These are phyloP conservation scores for Caerostris extrusa DNA, from an alignment of 1,140 invertebrate species.

Conservation along the genomic window DNA sequence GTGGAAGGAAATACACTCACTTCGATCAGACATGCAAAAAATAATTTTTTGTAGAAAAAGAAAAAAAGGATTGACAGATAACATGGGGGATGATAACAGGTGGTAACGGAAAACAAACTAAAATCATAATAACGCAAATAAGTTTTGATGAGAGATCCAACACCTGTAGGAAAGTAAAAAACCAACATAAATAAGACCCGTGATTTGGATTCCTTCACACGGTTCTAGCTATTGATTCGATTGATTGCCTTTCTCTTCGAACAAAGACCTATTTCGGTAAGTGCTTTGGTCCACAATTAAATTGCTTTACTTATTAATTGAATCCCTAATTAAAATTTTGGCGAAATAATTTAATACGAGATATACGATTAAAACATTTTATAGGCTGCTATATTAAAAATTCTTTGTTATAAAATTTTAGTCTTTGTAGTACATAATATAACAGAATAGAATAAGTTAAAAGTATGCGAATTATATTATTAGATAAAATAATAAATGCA, in stretches of 20 bases:
- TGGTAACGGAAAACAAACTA: not conserved
- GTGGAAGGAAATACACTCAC: not conserved
- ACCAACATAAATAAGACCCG: not conserved
- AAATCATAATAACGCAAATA: not conserved
- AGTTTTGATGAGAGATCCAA: constrained; percentile 1
- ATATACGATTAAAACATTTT: too few species aligned
- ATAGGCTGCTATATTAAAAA: too few species aligned
- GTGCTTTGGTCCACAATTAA: not conserved
- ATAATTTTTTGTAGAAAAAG: not conserved
- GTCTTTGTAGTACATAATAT: too few species aligned
- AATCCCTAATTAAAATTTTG: not conserved
- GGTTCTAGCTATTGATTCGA: not conserved
- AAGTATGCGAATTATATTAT: too few species aligned
- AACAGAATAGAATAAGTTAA: too few species aligned
- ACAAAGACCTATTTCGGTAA: not conserved
- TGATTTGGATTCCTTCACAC: not conserved
- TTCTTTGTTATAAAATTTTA: too few species aligned
- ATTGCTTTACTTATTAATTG: not conserved
- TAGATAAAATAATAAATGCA: too few species aligned
- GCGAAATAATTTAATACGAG: too few species aligned
- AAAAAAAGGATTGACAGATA: constrained; percentile 8
- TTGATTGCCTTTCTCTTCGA: not conserved
- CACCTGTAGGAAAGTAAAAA: not conserved
- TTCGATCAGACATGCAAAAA: not conserved
- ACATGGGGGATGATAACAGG: not conserved